phyloP scores from a whole-genome alignment of 1,140 invertebrate species.

The Battus philenor region DNA sequence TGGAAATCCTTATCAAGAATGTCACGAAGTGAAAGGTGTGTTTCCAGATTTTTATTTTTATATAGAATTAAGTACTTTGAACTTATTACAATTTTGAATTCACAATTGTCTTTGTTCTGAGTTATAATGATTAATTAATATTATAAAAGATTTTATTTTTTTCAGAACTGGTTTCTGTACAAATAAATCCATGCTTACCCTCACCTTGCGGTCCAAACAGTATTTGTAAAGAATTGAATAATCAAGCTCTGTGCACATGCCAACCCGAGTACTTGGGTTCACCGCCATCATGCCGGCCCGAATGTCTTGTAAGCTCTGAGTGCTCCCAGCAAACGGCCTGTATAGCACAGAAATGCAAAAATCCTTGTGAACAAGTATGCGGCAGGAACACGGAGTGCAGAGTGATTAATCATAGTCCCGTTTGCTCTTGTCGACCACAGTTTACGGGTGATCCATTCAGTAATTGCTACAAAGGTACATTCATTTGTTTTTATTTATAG shows the following conservation, averaged over 20 bases:
- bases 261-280: conserved; percentile 66
- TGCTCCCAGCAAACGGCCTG: conserved; percentile 68
- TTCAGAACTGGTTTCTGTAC: conserved; percentile 41
- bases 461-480: conserved; percentile 65
- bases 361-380: conserved; percentile 78
- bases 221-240: conserved; percentile 81
- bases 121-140: too few relatives aligned
- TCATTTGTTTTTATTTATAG: conserved; percentile 10
- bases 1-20: conserved; percentile 77
- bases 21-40: conserved; percentile 41
- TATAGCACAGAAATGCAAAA: conserved; percentile 73
- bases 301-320: conserved; percentile 75
- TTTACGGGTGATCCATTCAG: conserved; percentile 79
- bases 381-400: conserved; percentile 77
- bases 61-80: too few relatives aligned
- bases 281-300: conserved; percentile 75
- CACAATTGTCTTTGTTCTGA: too few relatives aligned
- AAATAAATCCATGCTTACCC: conserved; percentile 81
- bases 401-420: conserved; percentile 76
- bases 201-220: conserved; percentile 87
- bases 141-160: conserved; percentile 14
- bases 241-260: conserved; percentile 83
- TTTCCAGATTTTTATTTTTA: conserved; percentile 1
- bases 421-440: conserved; percentile 72
- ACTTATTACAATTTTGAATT: too few relatives aligned